phyloP scores from a whole-genome alignment of 2,113 vertebrate genomes.

The Dendropsophus ebraccatus region DNA sequence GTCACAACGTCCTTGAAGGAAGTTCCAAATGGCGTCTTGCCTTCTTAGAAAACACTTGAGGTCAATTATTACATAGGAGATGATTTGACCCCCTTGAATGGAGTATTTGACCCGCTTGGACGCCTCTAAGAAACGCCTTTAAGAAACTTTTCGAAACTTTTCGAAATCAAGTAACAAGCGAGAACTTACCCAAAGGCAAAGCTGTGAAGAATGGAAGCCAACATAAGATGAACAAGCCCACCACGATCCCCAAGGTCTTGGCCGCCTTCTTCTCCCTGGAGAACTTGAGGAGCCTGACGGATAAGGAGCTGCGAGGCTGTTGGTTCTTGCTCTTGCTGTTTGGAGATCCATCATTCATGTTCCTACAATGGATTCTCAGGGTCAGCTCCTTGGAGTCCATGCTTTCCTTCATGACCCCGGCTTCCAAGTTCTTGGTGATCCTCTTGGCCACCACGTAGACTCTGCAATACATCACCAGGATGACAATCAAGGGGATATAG shows the following conservation, averaged over 20 bases:
- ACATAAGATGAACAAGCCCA: slow-evolving; percentile 93
- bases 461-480: slow-evolving; percentile 93
- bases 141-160: neutral
- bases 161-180: neutral
- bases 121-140: neutral
- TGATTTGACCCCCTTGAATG: neutral
- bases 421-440: slow-evolving; percentile 95
- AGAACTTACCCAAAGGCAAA: slow-evolving; percentile 87
- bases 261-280: slow-evolving; percentile 96
- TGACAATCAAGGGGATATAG: slow-evolving; percentile 92
- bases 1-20: neutral
- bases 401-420: slow-evolving; percentile 93
- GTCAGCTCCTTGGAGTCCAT: slow-evolving; percentile 93
- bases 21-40: neutral
- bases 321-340: slow-evolving; percentile 79
- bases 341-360: slow-evolving; percentile 82
- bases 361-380: slow-evolving; percentile 90
- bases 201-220: slow-evolving; percentile 95
- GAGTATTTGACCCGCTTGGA: neutral
- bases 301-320: slow-evolving; percentile 86
- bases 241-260: slow-evolving; percentile 92
- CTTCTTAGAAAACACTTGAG: neutral
- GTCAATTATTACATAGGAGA: neutral
- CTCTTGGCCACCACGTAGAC: slow-evolving; percentile 95
- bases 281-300: slow-evolving; percentile 91